These are phyloP conservation scores for Rhodophaea formosa DNA, from an alignment of 2,888 invertebrate genomes.

Conservation along the genomic window DNA sequence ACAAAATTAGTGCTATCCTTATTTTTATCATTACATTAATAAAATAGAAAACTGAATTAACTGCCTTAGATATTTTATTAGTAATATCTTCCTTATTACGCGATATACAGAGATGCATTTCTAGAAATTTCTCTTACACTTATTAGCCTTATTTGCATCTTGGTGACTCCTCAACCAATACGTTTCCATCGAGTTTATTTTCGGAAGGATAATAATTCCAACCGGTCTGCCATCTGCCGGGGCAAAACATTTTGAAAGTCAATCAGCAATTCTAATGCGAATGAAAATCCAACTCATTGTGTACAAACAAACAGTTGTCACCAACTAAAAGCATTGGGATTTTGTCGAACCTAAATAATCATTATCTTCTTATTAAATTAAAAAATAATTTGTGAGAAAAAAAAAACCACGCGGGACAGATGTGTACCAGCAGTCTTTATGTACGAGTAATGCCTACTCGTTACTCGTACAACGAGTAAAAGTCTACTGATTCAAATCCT, in stretches of 20 bases:
- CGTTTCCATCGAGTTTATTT: constrained; percentile 20
- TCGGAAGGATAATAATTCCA: constrained; percentile 29
- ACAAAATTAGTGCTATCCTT: too few relatives aligned
- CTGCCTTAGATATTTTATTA: too few relatives aligned
- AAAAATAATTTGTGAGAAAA: background rate
- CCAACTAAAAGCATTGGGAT: constrained; percentile 7
- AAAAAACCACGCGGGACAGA: background rate
- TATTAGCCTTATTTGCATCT: background rate
- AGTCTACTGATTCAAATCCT: too few relatives aligned
- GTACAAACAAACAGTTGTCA: constrained; percentile 31
- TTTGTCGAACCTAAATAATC: background rate
- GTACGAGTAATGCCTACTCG: too few relatives aligned
- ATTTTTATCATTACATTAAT: too few relatives aligned
- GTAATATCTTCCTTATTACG: too few relatives aligned
- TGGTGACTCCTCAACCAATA: background rate
- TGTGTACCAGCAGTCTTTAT: background rate
- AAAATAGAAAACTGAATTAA: too few relatives aligned
- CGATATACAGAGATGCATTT: background rate
- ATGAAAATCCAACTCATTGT: constrained; percentile 36
- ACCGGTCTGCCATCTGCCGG: constrained; percentile 42
- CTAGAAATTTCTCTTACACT: background rate
- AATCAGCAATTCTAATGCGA: constrained; percentile 56
- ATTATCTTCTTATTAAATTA: background rate
- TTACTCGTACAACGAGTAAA: too few relatives aligned
- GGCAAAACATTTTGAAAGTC: constrained; percentile 31